Base-by-base conservation (phyloP, 2,113 vertebrate genomes). In the Pyrgilauda ruficollis region DNA sequence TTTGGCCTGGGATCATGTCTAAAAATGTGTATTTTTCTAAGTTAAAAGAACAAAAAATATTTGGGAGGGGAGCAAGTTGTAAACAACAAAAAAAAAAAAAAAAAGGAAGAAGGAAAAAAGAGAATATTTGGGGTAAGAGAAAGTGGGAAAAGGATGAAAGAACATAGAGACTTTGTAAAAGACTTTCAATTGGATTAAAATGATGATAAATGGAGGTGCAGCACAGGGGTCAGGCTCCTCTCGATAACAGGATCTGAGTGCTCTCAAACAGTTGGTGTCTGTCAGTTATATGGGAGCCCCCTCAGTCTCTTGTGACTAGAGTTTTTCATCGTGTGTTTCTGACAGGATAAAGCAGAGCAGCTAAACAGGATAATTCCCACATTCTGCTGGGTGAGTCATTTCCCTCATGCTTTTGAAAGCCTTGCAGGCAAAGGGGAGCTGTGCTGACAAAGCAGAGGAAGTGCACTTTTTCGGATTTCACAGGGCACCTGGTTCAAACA, bases 311-410 rank as follows among this genome's bases (percentile, higher is more conserved):
- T 83, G 70, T 61, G 96, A 82, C 77, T 77, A 47, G 87, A 81
- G 84, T 95, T 96, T 97, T 96, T 94, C 96, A 96, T 97, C 87
- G 30, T 69, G 64, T 61, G 3, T 96, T 96, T 96, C 90, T 96
- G 77, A 88, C 94, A 96, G 96, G 94, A 97, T 97, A 96, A 97
- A 98, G 91, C 95, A 93, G 94, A 96, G 79, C 84, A 59, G 87
- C 73, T 94, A 97, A 97, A 97, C 97, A 96, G 95, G 97, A 97
- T 96, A 94, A 94, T 97, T 97, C 96, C 94, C 96, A 96, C 93
- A 90, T 98, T 97, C 94, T 93, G 96, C 88, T 76, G 89, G 91
- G 92, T 98, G 97, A 98, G 93, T 98, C 96, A 97, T 97, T 98
- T 98, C 97, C 96, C 96, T 96, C 62, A 58, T 12, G 43, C 94